Base-by-base conservation (phyloP, 1,140 invertebrate species). In the Drosophila miranda region DNA sequence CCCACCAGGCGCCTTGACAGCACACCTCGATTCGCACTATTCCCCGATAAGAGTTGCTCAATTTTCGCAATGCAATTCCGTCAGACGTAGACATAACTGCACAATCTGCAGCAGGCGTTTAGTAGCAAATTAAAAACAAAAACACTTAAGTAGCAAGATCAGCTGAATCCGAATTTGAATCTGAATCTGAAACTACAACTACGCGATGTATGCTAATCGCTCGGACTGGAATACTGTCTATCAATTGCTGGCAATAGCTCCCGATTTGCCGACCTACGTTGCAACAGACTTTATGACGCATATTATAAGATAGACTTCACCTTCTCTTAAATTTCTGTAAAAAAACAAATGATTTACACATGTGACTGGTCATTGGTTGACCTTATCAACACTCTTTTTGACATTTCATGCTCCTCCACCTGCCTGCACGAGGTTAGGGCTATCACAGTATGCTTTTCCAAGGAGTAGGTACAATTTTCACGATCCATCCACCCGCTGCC, bases 211-310 rank as follows among this genome's bases (percentile, higher is more conserved):
- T 74, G 70, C 70, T 74, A 74, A 74, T 74, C 69, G 58, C 68
- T 34, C 11, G 43, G 19, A 14, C 42, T 48, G 61, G 23, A 11
- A 38, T 46, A 34, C 19, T 8, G 26, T 38, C 46, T 34, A 53
- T 75, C 70, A 74, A 74, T 74, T 74, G 70, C 34, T 28, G 26
- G 38, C 53, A 55, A 74, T 74, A 64, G 70, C 59, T 74, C 70
- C 70, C 48, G 70, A 72, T 73, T 52, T 63, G 41, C 0, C 68
- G 52, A 51, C 57, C 68, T 62, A 49, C 57, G 26, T 45, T 44
- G 50, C 53, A 30, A 13, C 4, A 38, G 34, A 9, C 30, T 38
- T 38, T 38, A 38, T 38, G 34, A 38, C 34, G 9, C 34, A 38
- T 11, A 38, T 38, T 3, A 38, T 11, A 38, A 38, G 11, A 38